phyloP scores from a whole-genome alignment of 2,113 vertebrate species.

The Turdus rufiventris region DNA sequence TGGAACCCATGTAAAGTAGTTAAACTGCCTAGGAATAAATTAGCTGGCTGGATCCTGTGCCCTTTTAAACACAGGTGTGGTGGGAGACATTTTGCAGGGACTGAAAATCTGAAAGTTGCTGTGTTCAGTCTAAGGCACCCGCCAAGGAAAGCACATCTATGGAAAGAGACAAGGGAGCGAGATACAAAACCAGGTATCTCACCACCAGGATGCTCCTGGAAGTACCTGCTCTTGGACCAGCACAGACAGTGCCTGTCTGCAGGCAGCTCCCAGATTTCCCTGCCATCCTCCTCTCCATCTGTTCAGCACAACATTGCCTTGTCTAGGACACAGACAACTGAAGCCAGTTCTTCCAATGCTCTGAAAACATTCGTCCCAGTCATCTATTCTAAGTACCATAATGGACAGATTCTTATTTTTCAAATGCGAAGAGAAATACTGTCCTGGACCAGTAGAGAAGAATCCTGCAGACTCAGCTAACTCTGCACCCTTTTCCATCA shows the following conservation, averaged over 20 bases:
- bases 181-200: background rate
- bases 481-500: background rate
- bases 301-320: background rate
- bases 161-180: background rate
- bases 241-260: rapidly evolving
- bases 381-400: background rate
- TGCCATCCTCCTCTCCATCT: background rate
- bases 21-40: slow-evolving; percentile 42
- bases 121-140: background rate
- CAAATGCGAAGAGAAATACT: background rate
- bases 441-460: background rate
- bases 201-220: background rate
- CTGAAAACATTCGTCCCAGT: background rate
- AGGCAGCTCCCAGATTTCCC: background rate
- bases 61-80: background rate
- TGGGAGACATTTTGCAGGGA: slow-evolving; percentile 25
- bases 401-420: background rate
- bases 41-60: background rate
- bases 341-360: background rate
- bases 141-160: background rate
- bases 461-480: background rate
- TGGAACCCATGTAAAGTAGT: background rate
- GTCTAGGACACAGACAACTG: background rate
- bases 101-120: background rate
- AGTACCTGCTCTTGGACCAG: background rate